Conservation (phyloP, 2,888 invertebrate genomes). For the Carcina quercana region DNA sequence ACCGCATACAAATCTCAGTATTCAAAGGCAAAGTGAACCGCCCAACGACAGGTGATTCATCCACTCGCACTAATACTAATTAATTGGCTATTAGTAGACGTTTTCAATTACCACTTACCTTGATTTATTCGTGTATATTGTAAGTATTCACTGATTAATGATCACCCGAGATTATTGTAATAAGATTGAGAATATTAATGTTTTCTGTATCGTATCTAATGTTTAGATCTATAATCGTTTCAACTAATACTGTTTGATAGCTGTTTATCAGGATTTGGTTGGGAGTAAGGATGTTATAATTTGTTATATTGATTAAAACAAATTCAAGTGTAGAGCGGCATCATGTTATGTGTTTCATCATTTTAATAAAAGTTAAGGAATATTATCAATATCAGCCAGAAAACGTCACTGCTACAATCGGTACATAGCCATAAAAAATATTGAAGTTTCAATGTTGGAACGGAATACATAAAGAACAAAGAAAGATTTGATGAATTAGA, state of each 20-base stretch:
- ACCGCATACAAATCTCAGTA: constrained; percentile 20
- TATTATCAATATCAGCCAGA: too few species aligned
- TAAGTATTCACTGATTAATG: constrained; percentile 47
- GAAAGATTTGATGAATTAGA: too few species aligned
- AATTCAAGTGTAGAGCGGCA: too few species aligned
- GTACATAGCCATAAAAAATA: too few species aligned
- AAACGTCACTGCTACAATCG: too few species aligned
- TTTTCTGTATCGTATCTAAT: constrained; percentile 14
- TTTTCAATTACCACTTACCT: constrained; percentile 61
- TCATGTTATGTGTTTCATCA: too few species aligned
- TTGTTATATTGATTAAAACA: too few species aligned
- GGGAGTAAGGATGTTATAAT: too few species aligned
- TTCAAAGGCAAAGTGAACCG: constrained; percentile 33
- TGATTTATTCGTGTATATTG: constrained; percentile 51
- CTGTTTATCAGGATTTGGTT: neutral
- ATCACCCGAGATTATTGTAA: constrained; percentile 33
- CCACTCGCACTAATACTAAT: constrained; percentile 59
- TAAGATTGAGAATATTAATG: constrained; percentile 40
- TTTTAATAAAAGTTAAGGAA: too few species aligned
- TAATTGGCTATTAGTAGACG: constrained; percentile 62
- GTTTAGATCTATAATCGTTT: constrained; percentile 11
- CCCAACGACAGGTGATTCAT: constrained; percentile 48
- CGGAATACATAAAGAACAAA: too few species aligned
- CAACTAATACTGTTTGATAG: neutral
- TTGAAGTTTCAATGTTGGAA: too few species aligned